Conservation (phyloP, 2,797 vertebrate genomes). For the Melanotaenia nigrans region DNA sequence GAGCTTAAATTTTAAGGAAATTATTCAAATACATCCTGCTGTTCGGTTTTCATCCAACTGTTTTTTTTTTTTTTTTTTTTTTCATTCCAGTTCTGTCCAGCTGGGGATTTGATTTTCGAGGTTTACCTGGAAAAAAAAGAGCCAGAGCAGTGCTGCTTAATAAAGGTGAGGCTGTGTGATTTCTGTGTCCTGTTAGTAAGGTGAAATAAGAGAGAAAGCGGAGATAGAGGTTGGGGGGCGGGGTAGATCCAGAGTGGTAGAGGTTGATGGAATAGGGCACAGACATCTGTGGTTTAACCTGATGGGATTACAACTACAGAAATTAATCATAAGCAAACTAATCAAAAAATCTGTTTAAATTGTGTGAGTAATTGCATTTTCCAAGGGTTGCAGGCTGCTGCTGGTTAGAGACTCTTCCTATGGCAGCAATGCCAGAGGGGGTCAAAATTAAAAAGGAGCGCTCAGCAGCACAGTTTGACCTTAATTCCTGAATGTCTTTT, state of each 20-base stretch:
- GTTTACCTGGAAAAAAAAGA: conserved; percentile 92
- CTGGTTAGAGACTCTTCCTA: conserved; percentile 57
- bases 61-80: conserved; percentile 22
- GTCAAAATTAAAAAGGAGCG: conserved; percentile 42
- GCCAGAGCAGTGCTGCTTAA: conserved; percentile 92
- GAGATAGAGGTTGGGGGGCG: conserved; percentile 12
- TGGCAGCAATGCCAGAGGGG: conserved; percentile 22
- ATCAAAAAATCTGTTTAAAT: conserved; percentile 82
- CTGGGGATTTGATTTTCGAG: conserved; percentile 95
- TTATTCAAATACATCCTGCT: conserved; percentile 53
- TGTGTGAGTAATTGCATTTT: conserved; percentile 78
- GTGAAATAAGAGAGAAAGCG: conserved; percentile 16
- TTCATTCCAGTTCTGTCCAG: conserved; percentile 88
- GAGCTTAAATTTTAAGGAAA: conserved; percentile 48
- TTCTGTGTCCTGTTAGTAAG: conserved; percentile 13
- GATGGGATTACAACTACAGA: conserved; percentile 71
- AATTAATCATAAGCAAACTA: conserved; percentile 77
- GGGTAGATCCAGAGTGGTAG: conserved; percentile 44
- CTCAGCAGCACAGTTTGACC: conserved; percentile 26
- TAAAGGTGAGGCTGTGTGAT: conserved; percentile 84
- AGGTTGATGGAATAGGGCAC: conserved; percentile 65
- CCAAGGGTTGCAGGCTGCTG: conserved; percentile 46
- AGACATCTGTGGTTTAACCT: conserved; percentile 70
- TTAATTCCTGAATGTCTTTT: conserved; percentile 16
- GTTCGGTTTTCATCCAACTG: conserved; percentile 49